These are phyloP conservation scores for Panzeria rudis DNA, from an alignment of 2,888 invertebrate genomes.

Conservation along the genomic window DNA sequence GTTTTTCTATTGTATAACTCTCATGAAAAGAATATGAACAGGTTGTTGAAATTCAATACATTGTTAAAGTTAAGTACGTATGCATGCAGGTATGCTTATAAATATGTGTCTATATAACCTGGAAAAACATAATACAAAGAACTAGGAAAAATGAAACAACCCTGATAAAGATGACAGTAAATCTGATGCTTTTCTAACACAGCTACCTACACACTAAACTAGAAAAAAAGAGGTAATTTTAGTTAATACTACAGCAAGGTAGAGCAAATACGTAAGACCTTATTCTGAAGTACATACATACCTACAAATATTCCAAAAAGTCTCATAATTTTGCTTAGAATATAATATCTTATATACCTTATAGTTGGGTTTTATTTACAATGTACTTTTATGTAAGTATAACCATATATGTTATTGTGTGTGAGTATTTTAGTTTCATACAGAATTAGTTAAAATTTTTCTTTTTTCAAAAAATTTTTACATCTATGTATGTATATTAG, in stretches of 20 bases:
- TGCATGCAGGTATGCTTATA: not conserved
- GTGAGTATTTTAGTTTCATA: conserved; percentile 3
- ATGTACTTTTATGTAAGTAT: not conserved
- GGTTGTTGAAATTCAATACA: conserved; percentile 71
- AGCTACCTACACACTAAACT: not conserved
- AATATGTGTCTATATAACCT: conserved; percentile 3
- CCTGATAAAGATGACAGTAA: conserved; percentile 29
- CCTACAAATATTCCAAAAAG: conserved; percentile 11
- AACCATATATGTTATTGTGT: not conserved
- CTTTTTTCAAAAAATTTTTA: conserved; percentile 15
- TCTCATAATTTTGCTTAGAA: conserved; percentile 57
- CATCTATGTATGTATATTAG: too few relatives aligned
- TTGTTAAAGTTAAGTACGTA: conserved; percentile 44
- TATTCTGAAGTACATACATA: not conserved
- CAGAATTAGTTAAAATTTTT: not conserved
- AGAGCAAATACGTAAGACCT: conserved; percentile 33
- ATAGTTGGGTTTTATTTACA: conserved; percentile 25
- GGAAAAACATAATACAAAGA: not conserved
- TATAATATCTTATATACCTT: conserved; percentile 42
- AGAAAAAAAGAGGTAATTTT: conserved; percentile 37
- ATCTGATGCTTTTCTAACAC: not conserved
- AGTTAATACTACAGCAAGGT: conserved; percentile 11
- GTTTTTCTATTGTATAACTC: conserved; percentile 29
- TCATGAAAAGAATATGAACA: conserved; percentile 57
- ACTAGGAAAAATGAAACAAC: conserved; percentile 13